Percentiles rank a stretch among this genome's conserved stretches.
Conservation (phyloP, 2,797 vertebrate genomes). For the Margarornis squamiger region DNA sequence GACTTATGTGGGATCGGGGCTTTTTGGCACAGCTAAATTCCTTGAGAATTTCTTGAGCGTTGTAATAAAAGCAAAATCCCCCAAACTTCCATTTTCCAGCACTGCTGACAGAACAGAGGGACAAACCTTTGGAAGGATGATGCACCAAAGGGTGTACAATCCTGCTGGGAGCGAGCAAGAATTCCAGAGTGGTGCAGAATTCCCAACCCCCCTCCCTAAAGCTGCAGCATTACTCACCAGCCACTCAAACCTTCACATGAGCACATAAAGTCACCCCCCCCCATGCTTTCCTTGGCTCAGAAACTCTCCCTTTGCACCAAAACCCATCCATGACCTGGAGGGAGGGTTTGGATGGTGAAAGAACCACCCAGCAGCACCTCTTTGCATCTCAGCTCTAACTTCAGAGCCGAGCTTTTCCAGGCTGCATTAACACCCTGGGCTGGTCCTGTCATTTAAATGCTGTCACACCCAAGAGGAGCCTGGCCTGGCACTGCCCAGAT, state of each 20-base stretch:
- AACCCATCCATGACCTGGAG: background rate
- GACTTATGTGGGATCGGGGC: background rate
- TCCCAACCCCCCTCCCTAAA: background rate
- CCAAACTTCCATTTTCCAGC: background rate
- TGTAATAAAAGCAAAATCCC: background rate
- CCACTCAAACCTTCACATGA: background rate
- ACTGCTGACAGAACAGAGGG: background rate
- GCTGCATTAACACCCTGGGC: background rate
- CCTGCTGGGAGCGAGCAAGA: background rate
- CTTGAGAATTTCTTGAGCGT: background rate
- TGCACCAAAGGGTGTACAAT: background rate
- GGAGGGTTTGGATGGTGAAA: background rate
- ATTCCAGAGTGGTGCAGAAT: background rate
- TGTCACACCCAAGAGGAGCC: background rate
- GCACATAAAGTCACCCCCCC: background rate
- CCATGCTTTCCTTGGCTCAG: background rate
- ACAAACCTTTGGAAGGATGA: background rate
- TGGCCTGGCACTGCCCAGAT: background rate
- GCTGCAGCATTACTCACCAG: background rate
- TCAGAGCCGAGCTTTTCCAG: background rate
- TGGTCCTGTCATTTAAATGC: rapidly evolving
- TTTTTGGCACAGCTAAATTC: background rate
- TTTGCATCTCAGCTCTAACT: background rate
- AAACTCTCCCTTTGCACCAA: background rate
- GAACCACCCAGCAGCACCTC: background rate